A percentile compares a stretch with the other conserved stretches of the same genome.
These are phyloP conservation scores for Coreius guichenoti DNA, from an alignment of 2,797 vertebrate genomes.

Conservation along the genomic window DNA sequence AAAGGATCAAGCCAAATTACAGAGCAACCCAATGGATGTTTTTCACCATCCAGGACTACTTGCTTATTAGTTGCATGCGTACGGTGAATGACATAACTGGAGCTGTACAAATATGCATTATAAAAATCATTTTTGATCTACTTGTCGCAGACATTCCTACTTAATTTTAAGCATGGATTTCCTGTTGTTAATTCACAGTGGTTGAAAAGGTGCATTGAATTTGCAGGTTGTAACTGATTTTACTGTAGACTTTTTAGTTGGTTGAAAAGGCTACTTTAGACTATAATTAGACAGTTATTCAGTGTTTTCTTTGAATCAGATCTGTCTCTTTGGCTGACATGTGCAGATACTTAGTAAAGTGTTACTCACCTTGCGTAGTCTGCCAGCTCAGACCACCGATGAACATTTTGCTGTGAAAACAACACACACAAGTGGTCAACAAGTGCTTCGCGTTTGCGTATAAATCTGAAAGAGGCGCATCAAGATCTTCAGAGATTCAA, in stretches of 20 bases:
- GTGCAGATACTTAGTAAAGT: conserved; percentile 51
- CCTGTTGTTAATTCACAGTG: not conserved
- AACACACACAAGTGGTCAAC: conserved; percentile 56
- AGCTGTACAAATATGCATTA: not conserved
- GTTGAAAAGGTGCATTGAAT: not conserved
- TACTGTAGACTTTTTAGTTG: not conserved
- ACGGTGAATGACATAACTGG: not conserved
- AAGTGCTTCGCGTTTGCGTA: conserved; percentile 43
- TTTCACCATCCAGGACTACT: not conserved
- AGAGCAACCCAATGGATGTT: conserved; percentile 12
- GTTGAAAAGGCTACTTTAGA: not conserved
- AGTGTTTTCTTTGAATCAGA: not conserved
- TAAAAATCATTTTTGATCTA: not conserved
- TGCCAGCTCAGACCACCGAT: conserved; percentile 98
- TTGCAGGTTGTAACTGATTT: not conserved
- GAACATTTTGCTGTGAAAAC: conserved; percentile 93
- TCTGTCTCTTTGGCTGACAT: conserved; percentile 34
- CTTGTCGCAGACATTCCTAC: not conserved
- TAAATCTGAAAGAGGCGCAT: conserved; percentile 3
- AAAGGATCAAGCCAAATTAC: conserved; percentile 48
- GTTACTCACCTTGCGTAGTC: conserved; percentile 93
- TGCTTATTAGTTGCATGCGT: not conserved
- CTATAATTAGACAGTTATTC: not conserved
- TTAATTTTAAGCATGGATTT: not conserved
- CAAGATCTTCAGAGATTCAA: conserved; percentile 9